Percentiles rank a stretch among this genome's conserved stretches.
Conservation (phyloP, 1,140 invertebrate species). For the Carcinoscorpius rotundicauda region DNA sequence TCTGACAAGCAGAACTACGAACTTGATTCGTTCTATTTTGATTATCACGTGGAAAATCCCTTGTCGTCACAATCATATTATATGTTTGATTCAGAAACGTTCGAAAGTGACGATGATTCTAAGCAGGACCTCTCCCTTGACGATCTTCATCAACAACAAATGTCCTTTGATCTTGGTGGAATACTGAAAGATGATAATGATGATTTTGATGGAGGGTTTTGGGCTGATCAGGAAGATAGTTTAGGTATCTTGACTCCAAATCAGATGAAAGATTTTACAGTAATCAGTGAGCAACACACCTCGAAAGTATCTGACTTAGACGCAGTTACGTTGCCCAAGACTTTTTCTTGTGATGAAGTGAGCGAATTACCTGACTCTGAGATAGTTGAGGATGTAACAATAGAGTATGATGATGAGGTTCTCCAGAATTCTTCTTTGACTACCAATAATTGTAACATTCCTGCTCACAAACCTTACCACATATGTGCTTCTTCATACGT, state of each 20-base stretch:
- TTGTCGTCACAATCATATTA: no score
- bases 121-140: neutral
- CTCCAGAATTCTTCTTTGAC: constrained; percentile 36
- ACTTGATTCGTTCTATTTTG: no score
- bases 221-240: constrained; percentile 46
- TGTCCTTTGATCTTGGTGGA: neutral
- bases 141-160: neutral
- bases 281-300: constrained; percentile 6
- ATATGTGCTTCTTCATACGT: no score
- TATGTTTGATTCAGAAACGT: neutral
- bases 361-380: constrained; percentile 22
- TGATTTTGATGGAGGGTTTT: no score
- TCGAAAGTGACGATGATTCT: neutral
- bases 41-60: no score
- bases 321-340: constrained; percentile 10
- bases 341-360: constrained; percentile 20
- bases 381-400: constrained; percentile 2
- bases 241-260: constrained; percentile 71
- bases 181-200: constrained; percentile 1
- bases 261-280: constrained; percentile 56
- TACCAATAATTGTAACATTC: no score
- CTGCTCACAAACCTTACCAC: no score
- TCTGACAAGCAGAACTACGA: no score
- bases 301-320: neutral
- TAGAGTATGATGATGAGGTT: constrained; percentile 49